Base-by-base conservation (phyloP, 2,888 invertebrate genomes). In the Sarcophaga subvicina region DNA sequence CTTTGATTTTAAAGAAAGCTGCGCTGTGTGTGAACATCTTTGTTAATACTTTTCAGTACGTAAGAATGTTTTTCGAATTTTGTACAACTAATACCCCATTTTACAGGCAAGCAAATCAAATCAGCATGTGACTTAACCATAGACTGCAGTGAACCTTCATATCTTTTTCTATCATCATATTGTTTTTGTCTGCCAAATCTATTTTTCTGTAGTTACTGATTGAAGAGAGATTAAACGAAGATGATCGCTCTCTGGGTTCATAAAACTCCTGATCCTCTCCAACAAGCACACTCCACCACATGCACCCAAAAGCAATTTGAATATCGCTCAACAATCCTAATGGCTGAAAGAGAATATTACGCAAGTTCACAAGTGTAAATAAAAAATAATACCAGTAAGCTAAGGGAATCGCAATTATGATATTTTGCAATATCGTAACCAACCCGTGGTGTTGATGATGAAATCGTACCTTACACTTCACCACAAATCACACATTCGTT, bases 401-500 rank as follows among this genome's bases (percentile, higher is more conserved):
- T 87, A 87, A 87, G 87, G 87, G 87, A 87, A 87, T 87, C 87
- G 87, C 87, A 79, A 75, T 54, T 78, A 75, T 81, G 83, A 80
- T 83, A 80, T 77, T 71, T 76, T 37, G 12, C 37, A 72, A 76
- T 76, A 66, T 63, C 70, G 45, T 59, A 70, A 45, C 45, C 67
- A 5, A 20, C n/a, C 37, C 66, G 72, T 64, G 37, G 37, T 76
- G 80, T 76, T 84, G 80, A 76, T 64, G 75, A 80, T 80, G 80
- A 76, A 79, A 79, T 75, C 63, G 22, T 27, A 20, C 8, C 49
- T n/a, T 22, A 37, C 37, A 37, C 37, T 37, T 37, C 37, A 37
- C 37, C 37, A 10, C 37, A 37, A 37, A 37, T 37, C 37, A 54
- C 54, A 14, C 54, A 54, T 54, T 54, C 14, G 54, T 17, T 54